phyloP scores from a whole-genome alignment of 2,113 vertebrate species.

The Pagrus major region DNA sequence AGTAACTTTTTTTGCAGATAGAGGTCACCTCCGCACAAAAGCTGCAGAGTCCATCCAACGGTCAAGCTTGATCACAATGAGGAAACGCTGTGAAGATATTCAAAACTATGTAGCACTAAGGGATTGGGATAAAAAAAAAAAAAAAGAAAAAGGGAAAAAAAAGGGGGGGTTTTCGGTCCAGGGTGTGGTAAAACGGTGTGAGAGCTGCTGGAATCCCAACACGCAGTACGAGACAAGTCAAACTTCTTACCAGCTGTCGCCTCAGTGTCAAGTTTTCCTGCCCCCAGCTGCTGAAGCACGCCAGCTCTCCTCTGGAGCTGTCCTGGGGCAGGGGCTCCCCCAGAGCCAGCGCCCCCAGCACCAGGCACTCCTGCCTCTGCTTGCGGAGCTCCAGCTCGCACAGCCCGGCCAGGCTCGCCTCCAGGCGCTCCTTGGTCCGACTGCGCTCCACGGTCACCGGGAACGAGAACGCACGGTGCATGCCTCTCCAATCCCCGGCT shows the following conservation, averaged over 20 bases:
- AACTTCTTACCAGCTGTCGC: conserved; percentile 85
- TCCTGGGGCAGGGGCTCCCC: conserved; percentile 65
- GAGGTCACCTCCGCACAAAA: conserved; percentile 68
- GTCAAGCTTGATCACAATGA: conserved; percentile 55
- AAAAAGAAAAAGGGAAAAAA: background rate
- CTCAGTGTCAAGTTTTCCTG: conserved; percentile 84
- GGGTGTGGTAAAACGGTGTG: conserved; percentile 10
- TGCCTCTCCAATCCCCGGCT: conserved; percentile 27
- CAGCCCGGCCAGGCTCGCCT: conserved; percentile 82
- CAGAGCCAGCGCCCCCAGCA: conserved; percentile 81
- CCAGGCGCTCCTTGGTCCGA: conserved; percentile 84
- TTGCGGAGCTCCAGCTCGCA: conserved; percentile 85
- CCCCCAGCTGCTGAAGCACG: conserved; percentile 79
- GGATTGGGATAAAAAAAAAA: background rate
- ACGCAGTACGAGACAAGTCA: conserved; percentile 18
- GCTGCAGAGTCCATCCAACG: conserved; percentile 60
- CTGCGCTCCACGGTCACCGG: conserved; percentile 82
- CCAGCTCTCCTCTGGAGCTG: conserved; percentile 65
- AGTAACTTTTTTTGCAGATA: conserved; percentile 72
- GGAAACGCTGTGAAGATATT: conserved; percentile 14
- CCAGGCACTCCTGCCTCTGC: conserved; percentile 85
- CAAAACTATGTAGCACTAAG: conserved; percentile 6
- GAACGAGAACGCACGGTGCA: conserved; percentile 83
- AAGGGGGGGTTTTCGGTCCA: background rate
- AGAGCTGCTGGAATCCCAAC: conserved; percentile 26